Evolutionary conservation across 1,140 invertebrate genomes (phyloP), one percentile per base, ranked within the genome.

Genomic region (Formica exsecta): DNA sequence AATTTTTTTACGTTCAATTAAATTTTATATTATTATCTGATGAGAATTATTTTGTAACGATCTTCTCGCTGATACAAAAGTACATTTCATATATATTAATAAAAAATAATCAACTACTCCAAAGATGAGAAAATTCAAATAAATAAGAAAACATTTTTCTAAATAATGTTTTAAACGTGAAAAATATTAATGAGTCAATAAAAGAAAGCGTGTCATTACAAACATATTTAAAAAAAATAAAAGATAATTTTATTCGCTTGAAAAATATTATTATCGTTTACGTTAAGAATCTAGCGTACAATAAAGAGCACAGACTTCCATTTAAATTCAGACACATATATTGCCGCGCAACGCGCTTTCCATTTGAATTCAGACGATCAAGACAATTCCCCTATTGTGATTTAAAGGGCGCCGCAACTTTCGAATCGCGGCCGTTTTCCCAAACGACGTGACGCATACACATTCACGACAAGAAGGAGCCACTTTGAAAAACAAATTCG

Each of bases 401-500:
- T 83, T 74, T 74, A 83, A 83, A 73, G 19, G 38, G 32, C 38
- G 54, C 38, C 54, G 25, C 79, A 59, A 61, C 44, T 80, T 80
- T 73, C 54, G 68, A 32, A 74, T 73, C 68, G n/a, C 51, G 79
- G 38, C 77, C 38, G 25, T 61, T 81, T 62, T 16, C 38, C 65
- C 13, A 4, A 73, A 41, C 38, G 68, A 32, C 54, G 38, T 61
- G 66, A 57, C 32, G 54, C 54, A 16, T 32, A 22, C 75, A 32
- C 41, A 19, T 59, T 71, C 51, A 57, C 48, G 54, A 19, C 68
- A 74, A 83, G 68, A 61, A 74, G 54, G 29, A 73, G 68, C 54
- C 19, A 74, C 54, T 83, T 83, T 74, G 57, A 48, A 83, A 83
- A 83, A 83, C 68, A 83, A 83, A 83, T 83, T 83, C 38, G 19